A percentile compares a stretch with the other conserved stretches of the same genome.
Evolutionary conservation across 2,888 invertebrate genomes (phyloP).

Genomic region (Thumatha senex): DNA sequence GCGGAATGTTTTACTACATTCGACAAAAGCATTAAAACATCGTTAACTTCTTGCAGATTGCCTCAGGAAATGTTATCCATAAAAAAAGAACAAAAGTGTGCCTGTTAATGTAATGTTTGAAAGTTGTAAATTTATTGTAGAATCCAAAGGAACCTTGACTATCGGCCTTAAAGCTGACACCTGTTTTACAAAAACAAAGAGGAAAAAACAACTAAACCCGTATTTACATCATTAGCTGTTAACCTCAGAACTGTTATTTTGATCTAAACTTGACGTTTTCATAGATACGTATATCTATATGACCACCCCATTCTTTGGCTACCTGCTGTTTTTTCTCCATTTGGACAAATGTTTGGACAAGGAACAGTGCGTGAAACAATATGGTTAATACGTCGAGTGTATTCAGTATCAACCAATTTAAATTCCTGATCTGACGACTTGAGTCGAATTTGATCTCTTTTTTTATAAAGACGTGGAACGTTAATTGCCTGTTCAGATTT

Average conservation of each 20-base stretch:
- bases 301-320: conserved; percentile 37
- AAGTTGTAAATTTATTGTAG: background rate
- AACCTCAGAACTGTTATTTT: conserved; percentile 30
- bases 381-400: conserved; percentile 62
- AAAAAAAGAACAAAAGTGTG: background rate
- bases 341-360: conserved; percentile 66
- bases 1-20: background rate
- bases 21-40: background rate
- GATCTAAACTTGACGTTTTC: conserved; percentile 35
- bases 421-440: conserved; percentile 63
- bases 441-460: conserved; percentile 49
- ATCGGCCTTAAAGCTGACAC: conserved; percentile 22
- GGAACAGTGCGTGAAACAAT: conserved; percentile 75
- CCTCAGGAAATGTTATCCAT: background rate
- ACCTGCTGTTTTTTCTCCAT: conserved; percentile 79
- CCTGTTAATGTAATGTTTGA: background rate
- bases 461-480: conserved; percentile 37
- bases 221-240: conserved; percentile 30
- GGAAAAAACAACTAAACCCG: conserved; percentile 17
- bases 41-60: background rate
- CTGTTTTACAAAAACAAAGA: conserved; percentile 9
- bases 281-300: conserved; percentile 37
- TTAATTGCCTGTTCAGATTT: conserved; percentile 65
- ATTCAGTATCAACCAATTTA: conserved; percentile 67
- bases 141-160: background rate